phyloP scores from a whole-genome alignment of 2,113 vertebrate genomes.

The Nanorana parkeri region DNA sequence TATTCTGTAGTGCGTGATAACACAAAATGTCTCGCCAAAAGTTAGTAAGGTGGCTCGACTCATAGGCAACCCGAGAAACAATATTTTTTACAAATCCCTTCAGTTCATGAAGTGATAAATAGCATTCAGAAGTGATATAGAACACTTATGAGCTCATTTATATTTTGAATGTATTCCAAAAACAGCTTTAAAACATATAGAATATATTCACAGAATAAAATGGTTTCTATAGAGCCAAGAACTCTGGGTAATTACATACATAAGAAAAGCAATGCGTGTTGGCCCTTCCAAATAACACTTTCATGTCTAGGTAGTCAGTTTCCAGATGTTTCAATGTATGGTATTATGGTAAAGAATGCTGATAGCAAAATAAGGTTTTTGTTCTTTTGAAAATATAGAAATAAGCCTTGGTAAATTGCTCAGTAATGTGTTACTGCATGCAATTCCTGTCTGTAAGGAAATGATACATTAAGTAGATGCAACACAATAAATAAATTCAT shows the following conservation, averaged over 20 bases:
- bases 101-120: background rate
- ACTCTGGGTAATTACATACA: background rate
- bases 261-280: background rate
- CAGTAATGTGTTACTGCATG: no score
- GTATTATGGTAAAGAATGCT: background rate
- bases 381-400: no score
- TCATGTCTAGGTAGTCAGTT: no score
- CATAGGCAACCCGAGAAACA: background rate
- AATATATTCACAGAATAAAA: constrained; percentile 2
- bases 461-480: no score
- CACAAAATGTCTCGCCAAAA: constrained; percentile 13
- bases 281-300: background rate
- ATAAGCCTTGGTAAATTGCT: no score
- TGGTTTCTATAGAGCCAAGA: background rate
- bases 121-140: background rate
- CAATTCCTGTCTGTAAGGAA: no score
- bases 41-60: background rate
- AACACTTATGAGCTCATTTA: constrained; percentile 11
- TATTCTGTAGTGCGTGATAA: background rate
- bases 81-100: background rate
- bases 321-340: background rate
- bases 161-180: constrained; percentile 4
- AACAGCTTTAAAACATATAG: background rate
- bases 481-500: no score
- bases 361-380: background rate